Conservation (phyloP, 1,140 invertebrate species). For the Idris sp. region DNA sequence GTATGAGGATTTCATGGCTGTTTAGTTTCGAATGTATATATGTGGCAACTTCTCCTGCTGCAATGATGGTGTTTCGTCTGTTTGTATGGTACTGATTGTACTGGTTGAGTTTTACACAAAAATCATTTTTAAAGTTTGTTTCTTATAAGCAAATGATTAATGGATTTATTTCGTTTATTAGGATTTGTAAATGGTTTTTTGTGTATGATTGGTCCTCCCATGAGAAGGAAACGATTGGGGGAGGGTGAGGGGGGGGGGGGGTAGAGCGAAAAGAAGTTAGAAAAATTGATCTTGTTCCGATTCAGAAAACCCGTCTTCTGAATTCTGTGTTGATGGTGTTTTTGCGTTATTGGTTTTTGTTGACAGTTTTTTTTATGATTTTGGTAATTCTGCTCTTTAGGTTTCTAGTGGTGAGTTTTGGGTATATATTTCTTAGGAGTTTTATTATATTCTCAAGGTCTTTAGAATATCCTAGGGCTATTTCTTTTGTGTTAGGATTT, state of each 20-base stretch:
- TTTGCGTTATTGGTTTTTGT: not conserved
- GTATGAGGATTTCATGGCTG: not conserved
- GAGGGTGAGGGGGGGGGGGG: too few species aligned
- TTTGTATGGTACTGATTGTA: constrained; percentile 9
- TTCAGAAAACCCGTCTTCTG: too few species aligned
- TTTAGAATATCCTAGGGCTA: constrained; percentile 5
- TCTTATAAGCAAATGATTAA: constrained; percentile 12
- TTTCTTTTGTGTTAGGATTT: constrained; percentile 4
- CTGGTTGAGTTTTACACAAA: not conserved
- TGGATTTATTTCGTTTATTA: constrained; percentile 4
- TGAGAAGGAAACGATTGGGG: too few species aligned
- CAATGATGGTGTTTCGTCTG: not conserved
- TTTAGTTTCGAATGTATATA: constrained; percentile 2
- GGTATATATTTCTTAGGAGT: not conserved
- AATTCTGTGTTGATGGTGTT: too few species aligned
- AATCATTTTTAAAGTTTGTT: constrained; percentile 16
- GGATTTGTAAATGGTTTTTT: constrained; percentile 3
- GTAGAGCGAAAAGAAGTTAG: not conserved
- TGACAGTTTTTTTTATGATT: constrained; percentile 7
- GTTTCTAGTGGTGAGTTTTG: not conserved
- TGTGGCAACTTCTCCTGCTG: constrained; percentile 8
- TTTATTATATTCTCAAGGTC: constrained; percentile 4
- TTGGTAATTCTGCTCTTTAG: constrained; percentile 4
- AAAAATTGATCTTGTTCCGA: too few species aligned
- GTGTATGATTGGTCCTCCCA: not conserved